Conservation (phyloP, 2,113 vertebrate genomes). For the Rhombomys opimus region DNA sequence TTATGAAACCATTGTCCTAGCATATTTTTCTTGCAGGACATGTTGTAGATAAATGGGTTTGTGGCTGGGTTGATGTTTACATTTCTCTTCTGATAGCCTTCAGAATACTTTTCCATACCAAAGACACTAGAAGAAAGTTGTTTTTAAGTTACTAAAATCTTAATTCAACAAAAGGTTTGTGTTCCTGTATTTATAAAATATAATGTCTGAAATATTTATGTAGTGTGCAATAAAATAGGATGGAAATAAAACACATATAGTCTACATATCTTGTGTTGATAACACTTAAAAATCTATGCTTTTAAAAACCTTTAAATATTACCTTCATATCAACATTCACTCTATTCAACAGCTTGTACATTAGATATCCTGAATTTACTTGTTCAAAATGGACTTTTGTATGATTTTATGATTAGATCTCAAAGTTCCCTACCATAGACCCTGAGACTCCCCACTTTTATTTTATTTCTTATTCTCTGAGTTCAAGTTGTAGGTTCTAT, state of each 20-base stretch:
- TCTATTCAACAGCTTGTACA: neutral
- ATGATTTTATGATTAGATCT: no score
- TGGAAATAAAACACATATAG: neutral
- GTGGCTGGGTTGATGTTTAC: neutral
- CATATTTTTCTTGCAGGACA: neutral
- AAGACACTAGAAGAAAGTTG: neutral
- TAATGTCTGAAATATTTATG: neutral
- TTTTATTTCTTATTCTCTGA: neutral
- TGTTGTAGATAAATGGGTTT: neutral
- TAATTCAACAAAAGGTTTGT: neutral
- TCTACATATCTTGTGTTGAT: neutral
- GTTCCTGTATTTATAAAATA: neutral
- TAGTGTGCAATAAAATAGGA: neutral
- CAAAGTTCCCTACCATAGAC: neutral
- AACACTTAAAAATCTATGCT: neutral
- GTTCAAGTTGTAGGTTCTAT: neutral
- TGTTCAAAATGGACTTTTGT: neutral
- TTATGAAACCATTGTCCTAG: neutral
- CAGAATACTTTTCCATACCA: neutral
- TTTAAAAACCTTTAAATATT: neutral
- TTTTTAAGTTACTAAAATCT: neutral
- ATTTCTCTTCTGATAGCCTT: neutral
- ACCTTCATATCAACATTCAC: neutral
- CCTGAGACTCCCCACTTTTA: neutral
- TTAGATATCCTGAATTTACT: neutral